Evolutionary conservation across 2,113 vertebrate species (phyloP).

Genomic region (Ciconia maguari): DNA sequence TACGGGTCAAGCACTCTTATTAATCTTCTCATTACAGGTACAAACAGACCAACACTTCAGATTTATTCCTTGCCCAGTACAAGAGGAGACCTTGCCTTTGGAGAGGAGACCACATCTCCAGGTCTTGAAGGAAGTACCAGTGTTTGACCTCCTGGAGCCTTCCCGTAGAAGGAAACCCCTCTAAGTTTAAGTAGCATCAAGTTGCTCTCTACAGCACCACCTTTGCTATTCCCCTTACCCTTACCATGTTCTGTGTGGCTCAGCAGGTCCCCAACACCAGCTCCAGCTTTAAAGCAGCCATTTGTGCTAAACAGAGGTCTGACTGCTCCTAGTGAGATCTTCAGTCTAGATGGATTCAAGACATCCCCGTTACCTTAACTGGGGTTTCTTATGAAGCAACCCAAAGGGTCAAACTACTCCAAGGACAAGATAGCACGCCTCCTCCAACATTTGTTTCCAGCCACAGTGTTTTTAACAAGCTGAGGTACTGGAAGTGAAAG

Average conservation of each 20-base stretch:
- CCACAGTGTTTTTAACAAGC: neutral
- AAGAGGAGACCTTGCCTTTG: neutral
- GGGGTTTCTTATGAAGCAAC: neutral
- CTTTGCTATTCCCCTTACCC: neutral
- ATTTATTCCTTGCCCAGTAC: neutral
- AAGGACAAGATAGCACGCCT: neutral
- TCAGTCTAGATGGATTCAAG: neutral
- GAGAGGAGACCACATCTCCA: neutral
- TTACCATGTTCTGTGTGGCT: no score
- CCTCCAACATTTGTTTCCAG: neutral
- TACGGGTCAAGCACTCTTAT: neutral
- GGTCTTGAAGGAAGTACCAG: neutral
- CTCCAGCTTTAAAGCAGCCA: neutral
- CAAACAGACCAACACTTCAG: neutral
- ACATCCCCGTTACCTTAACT: neutral
- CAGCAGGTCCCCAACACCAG: neutral
- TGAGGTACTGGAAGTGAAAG: neutral
- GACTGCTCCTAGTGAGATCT: neutral
- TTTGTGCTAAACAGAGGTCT: neutral
- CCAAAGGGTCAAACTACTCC: neutral
- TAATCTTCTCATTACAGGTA: neutral
- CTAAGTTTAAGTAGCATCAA: neutral
- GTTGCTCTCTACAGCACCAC: neutral
- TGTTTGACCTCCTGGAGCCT: neutral
- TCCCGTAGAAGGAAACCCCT: neutral